phyloP scores from a whole-genome alignment of 2,797 vertebrate genomes.

The Crenuchus spilurus region DNA sequence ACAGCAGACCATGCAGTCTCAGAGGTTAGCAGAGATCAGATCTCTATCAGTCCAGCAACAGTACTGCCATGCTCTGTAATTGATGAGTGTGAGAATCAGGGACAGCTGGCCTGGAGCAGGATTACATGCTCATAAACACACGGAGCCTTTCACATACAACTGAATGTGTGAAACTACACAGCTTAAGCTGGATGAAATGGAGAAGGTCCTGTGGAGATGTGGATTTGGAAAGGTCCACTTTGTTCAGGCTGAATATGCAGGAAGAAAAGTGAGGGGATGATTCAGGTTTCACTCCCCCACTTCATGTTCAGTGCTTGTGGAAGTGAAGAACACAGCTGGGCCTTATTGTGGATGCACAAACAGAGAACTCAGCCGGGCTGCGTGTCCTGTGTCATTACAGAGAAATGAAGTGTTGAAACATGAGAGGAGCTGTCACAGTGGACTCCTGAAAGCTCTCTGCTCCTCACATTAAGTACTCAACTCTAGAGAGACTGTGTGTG shows the following conservation, averaged over 20 bases:
- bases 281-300: not conserved
- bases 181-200: constrained; percentile 3
- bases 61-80: not conserved
- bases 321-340: not conserved
- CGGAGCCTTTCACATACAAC: not conserved
- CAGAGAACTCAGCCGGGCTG: not conserved
- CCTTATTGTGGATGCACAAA: not conserved
- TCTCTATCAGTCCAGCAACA: not conserved
- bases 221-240: not conserved
- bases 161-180: not conserved
- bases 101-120: not conserved
- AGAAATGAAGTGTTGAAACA: constrained; percentile 38
- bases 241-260: not conserved
- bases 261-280: not conserved
- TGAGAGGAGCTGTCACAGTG: constrained; percentile 28
- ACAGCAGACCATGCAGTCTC: not conserved
- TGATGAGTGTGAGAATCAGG: not conserved
- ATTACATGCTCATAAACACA: not conserved
- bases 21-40: not conserved
- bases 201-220: not conserved
- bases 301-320: not conserved
- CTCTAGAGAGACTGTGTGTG: constrained; percentile 1
- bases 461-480: constrained; percentile 5
- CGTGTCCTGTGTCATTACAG: constrained; percentile 3
- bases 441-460: constrained; percentile 16